phyloP scores from a whole-genome alignment of 53 echinoderm and acorn worm genomes.

The Pentamera pediparva region DNA sequence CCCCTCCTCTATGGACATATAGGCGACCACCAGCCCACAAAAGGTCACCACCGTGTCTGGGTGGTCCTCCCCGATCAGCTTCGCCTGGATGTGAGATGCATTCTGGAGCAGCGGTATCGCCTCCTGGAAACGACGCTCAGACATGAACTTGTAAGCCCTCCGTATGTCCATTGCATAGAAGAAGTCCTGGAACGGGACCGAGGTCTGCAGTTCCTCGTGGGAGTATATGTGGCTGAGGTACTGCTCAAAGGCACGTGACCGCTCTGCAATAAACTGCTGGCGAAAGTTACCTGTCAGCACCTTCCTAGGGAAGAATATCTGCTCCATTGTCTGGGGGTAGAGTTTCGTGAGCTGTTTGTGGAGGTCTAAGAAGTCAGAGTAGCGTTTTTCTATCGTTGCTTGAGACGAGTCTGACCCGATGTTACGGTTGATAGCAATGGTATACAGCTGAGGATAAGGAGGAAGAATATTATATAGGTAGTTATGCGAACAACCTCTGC shows the following conservation, averaged over 20 bases:
- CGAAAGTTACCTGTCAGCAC: constrained; percentile 83
- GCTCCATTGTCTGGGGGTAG: constrained; percentile 76
- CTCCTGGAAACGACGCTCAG: constrained; percentile 60
- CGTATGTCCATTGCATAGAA: constrained; percentile 86
- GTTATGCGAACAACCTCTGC: too few species aligned
- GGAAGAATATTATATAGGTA: too few species aligned
- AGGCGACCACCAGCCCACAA: constrained; percentile 81
- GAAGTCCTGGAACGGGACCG: constrained; percentile 74
- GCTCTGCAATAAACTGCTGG: constrained; percentile 86
- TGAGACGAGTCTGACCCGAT: constrained; percentile 87
- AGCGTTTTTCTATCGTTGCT: constrained; percentile 79
- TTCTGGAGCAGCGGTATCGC: constrained; percentile 82
- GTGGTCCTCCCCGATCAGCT: constrained; percentile 70
- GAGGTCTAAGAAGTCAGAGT: constrained; percentile 80
- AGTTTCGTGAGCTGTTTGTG: constrained; percentile 52
- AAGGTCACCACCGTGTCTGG: constrained; percentile 64
- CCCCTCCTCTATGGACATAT: constrained; percentile 68
- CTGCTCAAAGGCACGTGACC: constrained; percentile 89
- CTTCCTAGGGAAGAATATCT: constrained; percentile 74
- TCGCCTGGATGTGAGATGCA: constrained; percentile 87
- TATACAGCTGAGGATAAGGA: constrained; percentile 93
- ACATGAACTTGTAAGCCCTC: constrained; percentile 74
- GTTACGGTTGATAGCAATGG: constrained; percentile 73
- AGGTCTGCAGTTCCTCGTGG: constrained; percentile 62
- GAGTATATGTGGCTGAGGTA: constrained; percentile 63